phyloP scores from a whole-genome alignment of 1,140 invertebrate species.

The Paraescarpia echinospica region DNA sequence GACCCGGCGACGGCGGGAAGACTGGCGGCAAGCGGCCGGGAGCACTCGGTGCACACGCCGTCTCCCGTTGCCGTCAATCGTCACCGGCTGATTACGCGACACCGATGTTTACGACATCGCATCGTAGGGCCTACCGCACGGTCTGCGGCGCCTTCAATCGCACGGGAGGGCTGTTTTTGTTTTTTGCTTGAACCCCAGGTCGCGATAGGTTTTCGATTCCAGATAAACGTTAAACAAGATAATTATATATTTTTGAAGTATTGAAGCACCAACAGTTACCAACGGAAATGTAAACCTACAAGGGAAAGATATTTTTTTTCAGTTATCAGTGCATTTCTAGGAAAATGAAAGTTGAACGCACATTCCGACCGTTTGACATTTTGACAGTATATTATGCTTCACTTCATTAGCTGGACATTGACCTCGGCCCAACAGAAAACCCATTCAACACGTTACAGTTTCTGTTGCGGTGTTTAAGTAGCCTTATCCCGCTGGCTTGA shows the following conservation, averaged over 20 bases:
- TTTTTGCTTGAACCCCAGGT: neutral
- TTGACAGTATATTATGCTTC: no score
- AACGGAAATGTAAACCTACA: neutral
- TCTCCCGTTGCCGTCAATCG: neutral
- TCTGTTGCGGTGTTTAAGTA: neutral
- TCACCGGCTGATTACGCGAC: no score
- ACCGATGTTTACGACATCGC: neutral
- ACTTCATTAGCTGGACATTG: no score
- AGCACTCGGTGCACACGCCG: neutral
- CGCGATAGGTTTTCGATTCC: neutral
- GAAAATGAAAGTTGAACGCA: neutral
- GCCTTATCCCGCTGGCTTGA: neutral
- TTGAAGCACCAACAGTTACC: neutral
- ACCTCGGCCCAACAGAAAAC: neutral
- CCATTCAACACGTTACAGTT: neutral
- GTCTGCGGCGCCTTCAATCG: conserved; percentile 28
- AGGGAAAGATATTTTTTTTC: neutral
- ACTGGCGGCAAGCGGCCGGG: neutral
- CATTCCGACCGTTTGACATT: no score
- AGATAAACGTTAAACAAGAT: neutral
- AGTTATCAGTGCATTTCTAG: neutral
- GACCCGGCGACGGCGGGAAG: neutral
- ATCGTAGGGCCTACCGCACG: neutral
- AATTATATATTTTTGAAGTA: neutral
- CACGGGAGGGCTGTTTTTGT: conserved; percentile 22